Conservation (phyloP, 2,113 vertebrate species). For the Petrocephalus microphthalmus region DNA sequence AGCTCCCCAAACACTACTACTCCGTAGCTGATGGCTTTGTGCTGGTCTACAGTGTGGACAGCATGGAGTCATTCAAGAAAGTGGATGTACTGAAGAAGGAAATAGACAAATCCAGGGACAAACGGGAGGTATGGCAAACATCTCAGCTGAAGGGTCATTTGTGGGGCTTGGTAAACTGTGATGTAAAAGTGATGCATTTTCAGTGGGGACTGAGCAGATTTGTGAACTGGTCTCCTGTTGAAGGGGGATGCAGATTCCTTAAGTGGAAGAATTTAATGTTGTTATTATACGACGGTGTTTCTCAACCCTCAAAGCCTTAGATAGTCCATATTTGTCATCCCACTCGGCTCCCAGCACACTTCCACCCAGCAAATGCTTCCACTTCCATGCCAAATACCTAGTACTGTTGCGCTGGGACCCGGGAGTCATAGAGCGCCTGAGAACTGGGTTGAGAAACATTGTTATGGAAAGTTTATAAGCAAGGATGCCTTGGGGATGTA, state of each 20-base stretch:
- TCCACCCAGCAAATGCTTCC: neutral
- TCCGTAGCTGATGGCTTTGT: conserved; percentile 83
- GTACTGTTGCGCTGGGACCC: neutral
- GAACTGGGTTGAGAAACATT: neutral
- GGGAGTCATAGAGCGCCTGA: neutral
- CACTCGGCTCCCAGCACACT: neutral
- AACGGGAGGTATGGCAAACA: conserved; percentile 74
- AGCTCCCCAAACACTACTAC: conserved; percentile 86
- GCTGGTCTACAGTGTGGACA: conserved; percentile 83
- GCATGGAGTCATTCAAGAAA: conserved; percentile 78
- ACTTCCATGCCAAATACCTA: neutral
- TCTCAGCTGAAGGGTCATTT: neutral
- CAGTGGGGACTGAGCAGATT: neutral
- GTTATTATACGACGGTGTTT: neutral
- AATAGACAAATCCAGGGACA: conserved; percentile 83
- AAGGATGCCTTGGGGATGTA: neutral
- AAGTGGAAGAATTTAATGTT: neutral
- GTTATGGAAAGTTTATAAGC: neutral
- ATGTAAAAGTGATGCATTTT: neutral
- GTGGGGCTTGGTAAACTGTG: neutral
- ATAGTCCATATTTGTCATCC: neutral
- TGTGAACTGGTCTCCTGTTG: no score
- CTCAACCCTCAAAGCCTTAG: neutral
- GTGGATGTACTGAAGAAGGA: conserved; percentile 86
- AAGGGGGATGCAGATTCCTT: neutral